phyloP scores from a whole-genome alignment of 53 echinoderm and acorn worm genomes.

The Henricia sp. region DNA sequence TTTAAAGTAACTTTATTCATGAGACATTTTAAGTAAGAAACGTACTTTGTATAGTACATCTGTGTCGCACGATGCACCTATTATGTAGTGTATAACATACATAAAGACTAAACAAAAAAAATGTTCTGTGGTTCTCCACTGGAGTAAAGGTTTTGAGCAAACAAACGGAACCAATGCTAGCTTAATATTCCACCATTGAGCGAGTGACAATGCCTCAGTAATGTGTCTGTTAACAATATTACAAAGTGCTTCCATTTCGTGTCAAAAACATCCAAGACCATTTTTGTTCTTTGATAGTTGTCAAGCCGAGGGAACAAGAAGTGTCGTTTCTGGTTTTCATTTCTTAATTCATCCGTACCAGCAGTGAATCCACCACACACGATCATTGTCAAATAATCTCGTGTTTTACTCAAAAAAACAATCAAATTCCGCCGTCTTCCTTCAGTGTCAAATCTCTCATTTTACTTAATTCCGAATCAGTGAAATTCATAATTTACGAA shows the following conservation, averaged over 20 bases:
- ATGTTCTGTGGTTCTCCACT: slow-evolving; percentile 39
- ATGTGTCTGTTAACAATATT: slow-evolving; percentile 28
- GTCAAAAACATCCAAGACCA: slow-evolving; percentile 29
- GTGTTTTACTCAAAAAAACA: neutral
- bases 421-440: slow-evolving; percentile 55
- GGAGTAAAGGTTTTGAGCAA: slow-evolving; percentile 46
- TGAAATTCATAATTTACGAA: slow-evolving; percentile 17
- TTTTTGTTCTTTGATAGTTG: slow-evolving; percentile 24
- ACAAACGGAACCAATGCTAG: slow-evolving; percentile 5
- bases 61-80: slow-evolving; percentile 57
- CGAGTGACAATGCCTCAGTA: slow-evolving; percentile 23
- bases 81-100: slow-evolving; percentile 52
- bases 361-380: neutral
- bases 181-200: slow-evolving; percentile 33
- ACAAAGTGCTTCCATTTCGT: slow-evolving; percentile 59
- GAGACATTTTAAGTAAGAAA: slow-evolving; percentile 39
- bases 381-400: neutral
- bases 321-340: slow-evolving; percentile 40
- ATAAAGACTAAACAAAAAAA: neutral
- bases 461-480: slow-evolving; percentile 41
- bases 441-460: slow-evolving; percentile 22
- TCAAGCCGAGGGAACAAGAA: slow-evolving; percentile 42
- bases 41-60: slow-evolving; percentile 52
- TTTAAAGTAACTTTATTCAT: slow-evolving; percentile 58
- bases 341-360: slow-evolving; percentile 1